A percentile compares a stretch with the other conserved stretches of the same genome.
These are phyloP conservation scores for Apaloderma vittatum DNA, from an alignment of 2,113 vertebrate species.

Conservation along the genomic window DNA sequence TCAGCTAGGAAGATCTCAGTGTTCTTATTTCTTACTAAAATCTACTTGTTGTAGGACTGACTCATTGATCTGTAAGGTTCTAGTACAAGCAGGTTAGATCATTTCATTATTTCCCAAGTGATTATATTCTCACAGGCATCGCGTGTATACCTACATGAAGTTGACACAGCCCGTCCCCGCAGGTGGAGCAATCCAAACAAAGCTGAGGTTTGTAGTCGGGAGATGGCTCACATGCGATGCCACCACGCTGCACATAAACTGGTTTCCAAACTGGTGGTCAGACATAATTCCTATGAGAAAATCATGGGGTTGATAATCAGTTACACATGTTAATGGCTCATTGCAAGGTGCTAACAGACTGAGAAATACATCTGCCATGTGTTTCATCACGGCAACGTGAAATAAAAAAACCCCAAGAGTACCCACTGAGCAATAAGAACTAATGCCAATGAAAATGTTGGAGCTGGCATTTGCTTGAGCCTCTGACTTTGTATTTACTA, in stretches of 20 bases:
- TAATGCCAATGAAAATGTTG: background rate
- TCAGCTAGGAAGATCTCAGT: background rate
- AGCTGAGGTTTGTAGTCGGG: slow-evolving; percentile 94
- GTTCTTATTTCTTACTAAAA: background rate
- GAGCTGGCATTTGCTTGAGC: background rate
- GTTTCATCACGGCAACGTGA: background rate
- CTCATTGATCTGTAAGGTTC: background rate
- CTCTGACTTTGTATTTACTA: background rate
- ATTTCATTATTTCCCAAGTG: background rate
- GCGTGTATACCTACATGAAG: slow-evolving; percentile 89
- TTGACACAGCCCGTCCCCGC: slow-evolving; percentile 98
- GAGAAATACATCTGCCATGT: background rate
- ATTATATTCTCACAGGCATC: fast-evolving
- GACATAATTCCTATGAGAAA: slow-evolving; percentile 89
- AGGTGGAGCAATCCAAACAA: slow-evolving; percentile 97
- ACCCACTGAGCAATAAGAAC: background rate
- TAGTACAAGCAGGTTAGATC: background rate
- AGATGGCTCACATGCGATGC: slow-evolving; percentile 96
- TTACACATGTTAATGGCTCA: background rate
- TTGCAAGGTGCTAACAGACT: background rate
- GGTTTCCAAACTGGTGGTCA: slow-evolving; percentile 94
- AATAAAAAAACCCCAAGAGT: background rate
- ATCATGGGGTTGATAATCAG: background rate
- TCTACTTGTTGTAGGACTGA: background rate
- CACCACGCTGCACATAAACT: slow-evolving; percentile 98